Evolutionary conservation across 2,113 vertebrate genomes (phyloP).

Genomic region (Gopherus evgoodei): DNA sequence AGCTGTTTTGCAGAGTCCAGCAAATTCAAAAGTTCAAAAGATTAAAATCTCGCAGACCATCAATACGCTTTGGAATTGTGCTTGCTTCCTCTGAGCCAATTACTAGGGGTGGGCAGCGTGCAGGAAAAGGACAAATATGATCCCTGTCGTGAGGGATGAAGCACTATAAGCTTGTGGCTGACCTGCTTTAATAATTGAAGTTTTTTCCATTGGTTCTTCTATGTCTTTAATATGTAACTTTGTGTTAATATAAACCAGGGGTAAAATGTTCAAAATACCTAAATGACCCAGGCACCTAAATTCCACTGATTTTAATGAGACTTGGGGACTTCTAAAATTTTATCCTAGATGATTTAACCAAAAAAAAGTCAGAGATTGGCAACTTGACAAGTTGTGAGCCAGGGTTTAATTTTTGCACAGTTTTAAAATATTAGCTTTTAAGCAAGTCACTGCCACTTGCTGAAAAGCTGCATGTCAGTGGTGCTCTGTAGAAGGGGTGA

Average conservation of each 20-base stretch:
- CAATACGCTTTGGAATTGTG: rapidly evolving
- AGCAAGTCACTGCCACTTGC: not conserved
- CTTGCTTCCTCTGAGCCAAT: not conserved
- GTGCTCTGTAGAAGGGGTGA: not conserved
- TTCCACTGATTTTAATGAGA: not conserved
- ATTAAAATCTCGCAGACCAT: not conserved
- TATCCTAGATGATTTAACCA: not conserved
- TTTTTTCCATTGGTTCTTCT: rapidly evolving
- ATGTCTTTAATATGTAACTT: not conserved
- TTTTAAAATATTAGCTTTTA: not conserved
- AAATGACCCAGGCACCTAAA: not conserved
- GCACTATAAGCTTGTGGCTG: rapidly evolving
- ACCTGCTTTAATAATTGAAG: not conserved
- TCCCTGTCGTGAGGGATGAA: rapidly evolving
- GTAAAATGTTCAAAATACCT: not conserved
- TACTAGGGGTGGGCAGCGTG: rapidly evolving
- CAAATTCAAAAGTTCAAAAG: not conserved
- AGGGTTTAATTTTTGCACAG: not conserved
- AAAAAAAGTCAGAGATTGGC: not conserved
- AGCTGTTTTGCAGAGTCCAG: not conserved
- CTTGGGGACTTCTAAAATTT: not conserved
- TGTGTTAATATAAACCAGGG: not conserved
- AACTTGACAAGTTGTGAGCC: not conserved
- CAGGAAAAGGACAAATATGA: not conserved
- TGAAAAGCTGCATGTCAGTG: not conserved